These are phyloP conservation scores for Pyrrhosoma nymphula DNA, from an alignment of 2,888 invertebrate genomes.

Conservation along the genomic window DNA sequence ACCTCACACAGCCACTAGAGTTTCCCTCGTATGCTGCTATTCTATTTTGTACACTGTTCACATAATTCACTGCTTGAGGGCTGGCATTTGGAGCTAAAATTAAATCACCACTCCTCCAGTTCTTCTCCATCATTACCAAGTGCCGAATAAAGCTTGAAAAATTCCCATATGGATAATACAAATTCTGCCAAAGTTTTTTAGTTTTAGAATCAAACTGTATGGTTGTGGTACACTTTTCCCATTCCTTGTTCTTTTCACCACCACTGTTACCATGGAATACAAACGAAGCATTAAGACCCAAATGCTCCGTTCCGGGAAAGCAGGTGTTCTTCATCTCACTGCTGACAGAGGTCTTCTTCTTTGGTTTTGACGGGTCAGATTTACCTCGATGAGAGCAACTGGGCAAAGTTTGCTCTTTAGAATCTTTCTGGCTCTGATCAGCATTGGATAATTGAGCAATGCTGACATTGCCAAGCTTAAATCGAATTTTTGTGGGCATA, in stretches of 20 bases:
- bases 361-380: constrained; percentile 77
- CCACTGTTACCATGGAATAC: constrained; percentile 85
- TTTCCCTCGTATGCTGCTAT: constrained; percentile 86
- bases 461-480: constrained; percentile 74
- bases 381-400: constrained; percentile 82
- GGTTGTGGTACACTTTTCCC: constrained; percentile 89
- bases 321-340: constrained; percentile 77
- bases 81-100: constrained; percentile 86
- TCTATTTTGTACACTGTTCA: constrained; percentile 89
- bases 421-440: constrained; percentile 72
- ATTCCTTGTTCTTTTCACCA: constrained; percentile 85
- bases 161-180: constrained; percentile 92
- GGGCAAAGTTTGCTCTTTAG: constrained; percentile 73
- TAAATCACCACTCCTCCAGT: constrained; percentile 89
- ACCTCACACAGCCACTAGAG: neutral
- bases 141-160: constrained; percentile 92
- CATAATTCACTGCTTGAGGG: constrained; percentile 87
- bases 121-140: constrained; percentile 89
- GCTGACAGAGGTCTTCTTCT: constrained; percentile 45
- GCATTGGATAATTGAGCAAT: constrained; percentile 73
- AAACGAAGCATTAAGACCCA: constrained; percentile 87
- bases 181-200: constrained; percentile 88
- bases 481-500: constrained; percentile 71
- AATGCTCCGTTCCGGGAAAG: constrained; percentile 91
- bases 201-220: constrained; percentile 92